A percentile compares a stretch with the other conserved stretches of the same genome.
Conservation (phyloP, 1,140 invertebrate species). For the Eurosta solidaginis region DNA sequence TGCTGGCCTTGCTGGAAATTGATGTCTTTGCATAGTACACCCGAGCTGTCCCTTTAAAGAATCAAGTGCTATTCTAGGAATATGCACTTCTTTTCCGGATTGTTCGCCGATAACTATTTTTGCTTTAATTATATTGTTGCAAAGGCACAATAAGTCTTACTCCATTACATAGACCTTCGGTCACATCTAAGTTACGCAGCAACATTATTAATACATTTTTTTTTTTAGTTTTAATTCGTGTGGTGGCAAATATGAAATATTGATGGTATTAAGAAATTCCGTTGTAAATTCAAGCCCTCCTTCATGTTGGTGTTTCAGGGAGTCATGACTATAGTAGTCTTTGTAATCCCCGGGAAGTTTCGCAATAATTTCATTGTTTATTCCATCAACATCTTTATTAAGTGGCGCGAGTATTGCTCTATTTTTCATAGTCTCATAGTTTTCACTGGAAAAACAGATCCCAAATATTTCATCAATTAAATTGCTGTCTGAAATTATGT, state of each 20-base stretch:
- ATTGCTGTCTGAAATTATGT: no score
- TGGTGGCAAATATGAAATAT: constrained; percentile 37
- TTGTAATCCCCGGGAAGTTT: constrained; percentile 32
- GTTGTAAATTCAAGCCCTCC: constrained; percentile 35
- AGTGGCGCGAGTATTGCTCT: constrained; percentile 37
- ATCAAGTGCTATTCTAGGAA: constrained; percentile 23
- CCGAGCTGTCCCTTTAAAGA: constrained; percentile 15
- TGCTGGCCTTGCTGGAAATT: constrained; percentile 62
- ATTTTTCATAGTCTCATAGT: constrained; percentile 28
- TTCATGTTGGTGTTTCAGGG: constrained; percentile 36
- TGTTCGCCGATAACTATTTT: constrained; percentile 39
- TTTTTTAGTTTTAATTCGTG: constrained; percentile 40
- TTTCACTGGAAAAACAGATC: constrained; percentile 30
- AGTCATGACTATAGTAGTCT: no score
- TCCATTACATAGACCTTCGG: no score
- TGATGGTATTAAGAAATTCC: constrained; percentile 40
- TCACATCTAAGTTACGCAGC: no score
- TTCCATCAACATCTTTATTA: no score
- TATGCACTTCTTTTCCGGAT: constrained; percentile 34
- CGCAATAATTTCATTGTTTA: constrained; percentile 39
- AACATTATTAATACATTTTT: constrained; percentile 24
- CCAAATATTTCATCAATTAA: constrained; percentile 32
- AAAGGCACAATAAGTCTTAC: background rate
- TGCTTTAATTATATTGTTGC: constrained; percentile 36
- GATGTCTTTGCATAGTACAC: constrained; percentile 51